Conservation (phyloP, 1,140 invertebrate species). For the Leucophenga varia region DNA sequence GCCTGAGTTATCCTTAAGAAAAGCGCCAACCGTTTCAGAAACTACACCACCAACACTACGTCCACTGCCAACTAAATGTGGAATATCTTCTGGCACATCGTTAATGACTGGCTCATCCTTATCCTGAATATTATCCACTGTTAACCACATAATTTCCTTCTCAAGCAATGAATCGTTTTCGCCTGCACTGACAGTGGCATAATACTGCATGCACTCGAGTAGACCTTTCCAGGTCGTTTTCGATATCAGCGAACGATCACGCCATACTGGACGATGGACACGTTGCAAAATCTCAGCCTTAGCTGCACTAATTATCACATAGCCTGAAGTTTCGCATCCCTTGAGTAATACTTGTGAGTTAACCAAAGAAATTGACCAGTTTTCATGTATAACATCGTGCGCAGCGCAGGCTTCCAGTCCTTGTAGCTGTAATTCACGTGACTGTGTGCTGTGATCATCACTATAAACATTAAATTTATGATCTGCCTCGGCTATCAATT, state of each 20-base stretch:
- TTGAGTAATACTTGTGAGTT: slow-evolving; percentile 96
- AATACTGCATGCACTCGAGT: slow-evolving; percentile 98
- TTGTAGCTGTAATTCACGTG: slow-evolving; percentile 75
- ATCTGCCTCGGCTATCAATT: slow-evolving; percentile 92
- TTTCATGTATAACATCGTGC: slow-evolving; percentile 85
- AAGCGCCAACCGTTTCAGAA: slow-evolving; percentile 85
- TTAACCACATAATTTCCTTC: slow-evolving; percentile 95
- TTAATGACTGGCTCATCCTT: slow-evolving; percentile 81
- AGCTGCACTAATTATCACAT: slow-evolving; percentile 94
- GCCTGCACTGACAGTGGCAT: slow-evolving; percentile 90
- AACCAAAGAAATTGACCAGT: slow-evolving; percentile 86
- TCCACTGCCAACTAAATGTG: slow-evolving; percentile 89
- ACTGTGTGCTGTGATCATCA: slow-evolving; percentile 78
- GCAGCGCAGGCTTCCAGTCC: slow-evolving; percentile 83
- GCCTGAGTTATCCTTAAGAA: slow-evolving; percentile 60
- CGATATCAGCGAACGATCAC: slow-evolving; percentile 81
- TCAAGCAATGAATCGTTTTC: slow-evolving; percentile 70
- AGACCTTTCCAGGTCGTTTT: slow-evolving; percentile 95
- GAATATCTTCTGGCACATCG: slow-evolving; percentile 81
- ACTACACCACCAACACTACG: slow-evolving; percentile 95
- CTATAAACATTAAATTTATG: slow-evolving; percentile 92
- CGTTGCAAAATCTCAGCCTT: slow-evolving; percentile 92
- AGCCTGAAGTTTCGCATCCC: slow-evolving; percentile 94
- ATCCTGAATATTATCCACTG: slow-evolving; percentile 86
- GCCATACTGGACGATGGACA: slow-evolving; percentile 90